phyloP scores from a whole-genome alignment of 2,113 vertebrate genomes.

The Upupa epops region DNA sequence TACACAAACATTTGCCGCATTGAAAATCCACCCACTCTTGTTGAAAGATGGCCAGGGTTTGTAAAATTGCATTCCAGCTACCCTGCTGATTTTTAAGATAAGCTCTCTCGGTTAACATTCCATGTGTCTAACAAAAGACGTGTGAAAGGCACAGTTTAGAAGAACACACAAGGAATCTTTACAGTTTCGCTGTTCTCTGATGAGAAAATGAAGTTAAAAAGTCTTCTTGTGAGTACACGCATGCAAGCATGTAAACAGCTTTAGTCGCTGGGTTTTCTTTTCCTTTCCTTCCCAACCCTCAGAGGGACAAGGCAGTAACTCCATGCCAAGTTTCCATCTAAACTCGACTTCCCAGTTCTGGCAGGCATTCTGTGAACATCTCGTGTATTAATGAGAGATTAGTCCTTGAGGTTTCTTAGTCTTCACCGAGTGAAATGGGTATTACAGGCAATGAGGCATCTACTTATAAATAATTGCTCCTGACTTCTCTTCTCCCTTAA shows the following conservation, averaged over 20 bases:
- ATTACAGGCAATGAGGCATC: background rate
- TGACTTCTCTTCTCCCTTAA: background rate
- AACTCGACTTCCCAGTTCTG: constrained; percentile 56
- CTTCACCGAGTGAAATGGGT: constrained; percentile 7
- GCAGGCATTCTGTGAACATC: constrained; percentile 34
- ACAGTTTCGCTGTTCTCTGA: constrained; percentile 56
- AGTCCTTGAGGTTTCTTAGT: constrained; percentile 27
- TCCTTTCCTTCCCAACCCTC: constrained; percentile 27
- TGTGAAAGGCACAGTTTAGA: constrained; percentile 71
- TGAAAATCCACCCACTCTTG: constrained; percentile 84
- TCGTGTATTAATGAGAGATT: constrained; percentile 46
- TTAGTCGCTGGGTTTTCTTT: constrained; percentile 29
- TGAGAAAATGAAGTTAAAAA: constrained; percentile 38
- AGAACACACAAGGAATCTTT: constrained; percentile 60
- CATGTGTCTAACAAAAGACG: constrained; percentile 74
- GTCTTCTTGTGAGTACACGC: background rate
- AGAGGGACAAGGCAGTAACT: constrained; percentile 54
- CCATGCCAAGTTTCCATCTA: constrained; percentile 55
- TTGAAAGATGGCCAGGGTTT: constrained; percentile 84
- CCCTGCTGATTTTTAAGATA: constrained; percentile 81
- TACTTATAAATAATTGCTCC: background rate
- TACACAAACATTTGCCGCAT: constrained; percentile 85
- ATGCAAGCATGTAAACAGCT: constrained; percentile 30
- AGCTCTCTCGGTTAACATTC: constrained; percentile 77
- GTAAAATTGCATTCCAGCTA: constrained; percentile 82